These are phyloP conservation scores for Cladopsammia gracilis DNA, from an alignment of 64 coral and sea anemone species.

Conservation along the genomic window DNA sequence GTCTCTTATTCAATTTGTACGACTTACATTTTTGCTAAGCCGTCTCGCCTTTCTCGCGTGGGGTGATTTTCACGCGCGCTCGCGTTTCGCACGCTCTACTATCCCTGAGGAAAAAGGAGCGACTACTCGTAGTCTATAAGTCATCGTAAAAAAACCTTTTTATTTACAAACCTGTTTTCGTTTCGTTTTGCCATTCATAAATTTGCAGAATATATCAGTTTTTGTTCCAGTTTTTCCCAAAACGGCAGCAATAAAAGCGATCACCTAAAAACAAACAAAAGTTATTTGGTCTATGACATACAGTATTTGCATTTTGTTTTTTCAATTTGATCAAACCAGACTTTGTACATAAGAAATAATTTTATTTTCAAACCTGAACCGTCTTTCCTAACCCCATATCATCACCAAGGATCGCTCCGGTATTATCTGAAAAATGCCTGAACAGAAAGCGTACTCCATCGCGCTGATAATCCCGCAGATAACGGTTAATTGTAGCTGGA, in stretches of 20 bases:
- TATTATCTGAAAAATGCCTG: constrained; percentile 76
- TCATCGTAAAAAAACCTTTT: too few relatives aligned
- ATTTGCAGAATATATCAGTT: constrained; percentile 86
- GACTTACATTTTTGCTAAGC: too few relatives aligned
- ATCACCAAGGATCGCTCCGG: constrained; percentile 92
- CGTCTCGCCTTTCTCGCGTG: too few relatives aligned
- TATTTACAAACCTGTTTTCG: constrained; percentile 43
- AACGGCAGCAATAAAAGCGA: constrained; percentile 89
- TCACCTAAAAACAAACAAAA: constrained; percentile 86
- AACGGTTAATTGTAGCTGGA: constrained; percentile 89
- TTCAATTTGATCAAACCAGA: not conserved
- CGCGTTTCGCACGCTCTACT: too few relatives aligned
- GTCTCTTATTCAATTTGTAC: too few relatives aligned
- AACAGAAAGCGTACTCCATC: constrained; percentile 86
- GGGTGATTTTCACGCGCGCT: too few relatives aligned
- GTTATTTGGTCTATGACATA: too few relatives aligned
- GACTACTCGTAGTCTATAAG: too few relatives aligned
- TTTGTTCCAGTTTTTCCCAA: constrained; percentile 97
- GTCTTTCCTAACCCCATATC: constrained; percentile 98
- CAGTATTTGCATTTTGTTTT: not conserved
- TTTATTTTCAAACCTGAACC: constrained; percentile 71
- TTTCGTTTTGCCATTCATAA: constrained; percentile 52
- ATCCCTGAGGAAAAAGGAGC: too few relatives aligned
- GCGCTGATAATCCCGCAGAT: constrained; percentile 88
- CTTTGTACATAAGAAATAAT: not conserved